phyloP scores from a whole-genome alignment of 2,797 vertebrate species.

The Hybognathus amarus region DNA sequence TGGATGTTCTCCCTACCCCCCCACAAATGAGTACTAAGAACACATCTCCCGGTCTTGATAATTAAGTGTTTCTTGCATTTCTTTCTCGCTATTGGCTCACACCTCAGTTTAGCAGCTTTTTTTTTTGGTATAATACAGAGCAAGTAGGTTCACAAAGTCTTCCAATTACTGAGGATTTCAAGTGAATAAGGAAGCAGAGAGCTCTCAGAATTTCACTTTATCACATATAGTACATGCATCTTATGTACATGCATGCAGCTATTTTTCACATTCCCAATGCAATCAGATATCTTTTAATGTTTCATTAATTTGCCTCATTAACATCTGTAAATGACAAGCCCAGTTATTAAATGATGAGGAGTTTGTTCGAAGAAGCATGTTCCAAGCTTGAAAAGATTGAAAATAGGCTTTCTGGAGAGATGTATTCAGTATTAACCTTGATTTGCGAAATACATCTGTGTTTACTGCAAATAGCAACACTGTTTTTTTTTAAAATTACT shows the following conservation, averaged over 20 bases:
- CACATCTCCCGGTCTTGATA: not conserved
- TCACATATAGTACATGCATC: not conserved
- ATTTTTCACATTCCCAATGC: slow-evolving; percentile 25
- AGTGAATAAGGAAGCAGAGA: slow-evolving; percentile 26
- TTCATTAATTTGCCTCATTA: slow-evolving; percentile 6
- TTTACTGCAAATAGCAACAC: slow-evolving; percentile 54
- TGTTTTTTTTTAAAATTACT: slow-evolving; percentile 39
- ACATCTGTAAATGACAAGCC: slow-evolving; percentile 37
- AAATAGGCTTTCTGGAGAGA: slow-evolving; percentile 36
- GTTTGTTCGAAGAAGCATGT: slow-evolving; percentile 15
- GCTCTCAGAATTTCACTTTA: not conserved
- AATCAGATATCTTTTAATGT: slow-evolving; percentile 32
- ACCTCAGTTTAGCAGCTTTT: not conserved
- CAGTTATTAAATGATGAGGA: slow-evolving; percentile 43
- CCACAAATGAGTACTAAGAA: not conserved
- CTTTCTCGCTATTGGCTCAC: not conserved
- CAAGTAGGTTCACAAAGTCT: slow-evolving; percentile 10
- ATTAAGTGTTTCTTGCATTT: not conserved
- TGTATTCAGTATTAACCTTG: slow-evolving; percentile 33
- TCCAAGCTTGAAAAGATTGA: slow-evolving; percentile 30
- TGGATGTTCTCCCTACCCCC: too few species aligned
- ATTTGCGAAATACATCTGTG: slow-evolving; percentile 40
- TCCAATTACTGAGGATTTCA: slow-evolving; percentile 17
- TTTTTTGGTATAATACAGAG: slow-evolving; percentile 40
- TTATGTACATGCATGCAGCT: slow-evolving; percentile 10